These are phyloP conservation scores for Neosilurus mollespiculum DNA, from an alignment of 2,797 vertebrate genomes.

Conservation along the genomic window DNA sequence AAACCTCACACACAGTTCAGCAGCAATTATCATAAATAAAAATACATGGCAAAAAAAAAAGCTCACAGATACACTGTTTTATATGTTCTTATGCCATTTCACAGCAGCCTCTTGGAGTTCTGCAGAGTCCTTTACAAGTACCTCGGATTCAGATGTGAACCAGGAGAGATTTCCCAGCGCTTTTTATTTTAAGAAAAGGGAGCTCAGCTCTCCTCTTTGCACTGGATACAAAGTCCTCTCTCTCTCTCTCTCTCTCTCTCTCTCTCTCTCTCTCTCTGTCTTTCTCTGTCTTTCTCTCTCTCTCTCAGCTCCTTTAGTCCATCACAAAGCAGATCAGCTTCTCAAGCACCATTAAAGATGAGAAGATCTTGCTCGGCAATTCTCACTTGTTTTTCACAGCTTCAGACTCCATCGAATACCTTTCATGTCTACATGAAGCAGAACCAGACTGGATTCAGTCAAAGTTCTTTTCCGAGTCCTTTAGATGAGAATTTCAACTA, in stretches of 20 bases:
- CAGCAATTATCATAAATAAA: conserved; percentile 71
- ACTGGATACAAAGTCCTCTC: conserved; percentile 37
- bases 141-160: conserved; percentile 54
- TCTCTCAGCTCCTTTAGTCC: conserved; percentile 22
- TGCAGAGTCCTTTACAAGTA: conserved; percentile 66
- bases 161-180: conserved; percentile 40
- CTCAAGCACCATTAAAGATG: conserved; percentile 30
- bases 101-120: conserved; percentile 57
- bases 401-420: conserved; percentile 5
- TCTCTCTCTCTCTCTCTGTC: background rate
- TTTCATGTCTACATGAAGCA: background rate
- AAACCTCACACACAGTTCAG: conserved; percentile 61
- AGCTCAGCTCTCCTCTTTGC: conserved; percentile 67
- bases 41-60: conserved; percentile 63
- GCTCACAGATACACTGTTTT: conserved; percentile 51
- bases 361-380: conserved; percentile 24
- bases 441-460: background rate
- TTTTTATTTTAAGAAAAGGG: conserved; percentile 49
- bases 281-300: background rate
- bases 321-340: conserved; percentile 18
- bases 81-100: conserved; percentile 56
- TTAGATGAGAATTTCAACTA: conserved; percentile 79
- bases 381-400: background rate
- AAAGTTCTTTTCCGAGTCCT: conserved; percentile 10
- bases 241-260: background rate